A percentile compares a stretch with the other conserved stretches of the same genome.
These are phyloP conservation scores for Microcebus lehilahytsara DNA, from an alignment of 2,113 vertebrate species.

Conservation along the genomic window DNA sequence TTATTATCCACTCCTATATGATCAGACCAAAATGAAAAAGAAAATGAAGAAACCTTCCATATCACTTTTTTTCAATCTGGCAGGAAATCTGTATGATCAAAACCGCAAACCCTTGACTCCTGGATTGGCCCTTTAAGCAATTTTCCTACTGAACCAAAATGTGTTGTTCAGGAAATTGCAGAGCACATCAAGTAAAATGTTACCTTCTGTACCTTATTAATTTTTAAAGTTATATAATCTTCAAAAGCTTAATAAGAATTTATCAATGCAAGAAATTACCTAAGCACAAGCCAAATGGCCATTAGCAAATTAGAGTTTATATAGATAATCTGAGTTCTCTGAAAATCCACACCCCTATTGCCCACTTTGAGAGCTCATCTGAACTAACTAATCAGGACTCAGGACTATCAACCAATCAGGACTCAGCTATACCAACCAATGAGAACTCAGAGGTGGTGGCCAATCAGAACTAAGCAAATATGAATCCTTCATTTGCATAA, in stretches of 20 bases:
- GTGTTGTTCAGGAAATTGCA: not conserved
- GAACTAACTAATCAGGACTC: too few relatives aligned
- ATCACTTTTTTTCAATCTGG: not conserved
- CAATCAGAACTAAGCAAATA: too few relatives aligned
- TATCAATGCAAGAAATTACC: not conserved
- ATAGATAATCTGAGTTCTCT: too few relatives aligned
- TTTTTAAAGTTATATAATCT: not conserved
- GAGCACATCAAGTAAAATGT: not conserved
- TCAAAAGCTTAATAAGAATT: constrained; percentile 23
- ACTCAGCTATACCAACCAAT: too few relatives aligned
- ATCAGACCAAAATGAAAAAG: not conserved
- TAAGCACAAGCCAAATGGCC: not conserved
- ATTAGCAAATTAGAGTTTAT: too few relatives aligned
- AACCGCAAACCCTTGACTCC: not conserved
- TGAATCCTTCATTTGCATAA: too few relatives aligned
- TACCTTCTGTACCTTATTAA: not conserved
- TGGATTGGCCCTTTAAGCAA: not conserved
- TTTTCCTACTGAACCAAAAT: not conserved
- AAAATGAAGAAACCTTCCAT: not conserved
- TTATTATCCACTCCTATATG: not conserved
- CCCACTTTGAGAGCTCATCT: too few relatives aligned
- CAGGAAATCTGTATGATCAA: not conserved
- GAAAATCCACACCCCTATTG: too few relatives aligned
- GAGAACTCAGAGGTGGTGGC: too few relatives aligned
- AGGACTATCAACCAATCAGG: too few relatives aligned